Evolutionary conservation across 2,113 vertebrate species (phyloP), one percentile per base, ranked within the genome.

Genomic region (Strix aluco): DNA sequence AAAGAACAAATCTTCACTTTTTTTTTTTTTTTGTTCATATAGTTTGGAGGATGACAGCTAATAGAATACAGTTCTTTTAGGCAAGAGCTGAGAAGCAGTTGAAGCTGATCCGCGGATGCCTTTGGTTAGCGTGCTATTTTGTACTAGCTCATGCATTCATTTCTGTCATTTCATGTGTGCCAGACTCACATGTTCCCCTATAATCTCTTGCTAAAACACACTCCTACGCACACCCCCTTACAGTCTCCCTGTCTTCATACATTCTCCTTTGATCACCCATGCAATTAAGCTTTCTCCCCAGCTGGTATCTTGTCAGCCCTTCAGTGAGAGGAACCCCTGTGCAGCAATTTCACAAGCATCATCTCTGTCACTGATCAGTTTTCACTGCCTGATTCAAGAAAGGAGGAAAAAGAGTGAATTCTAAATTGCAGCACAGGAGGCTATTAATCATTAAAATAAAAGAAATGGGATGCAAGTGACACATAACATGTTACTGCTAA

Each of bases 201-300:
- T 81, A 96, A 92, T 92, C 72, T 92, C 81, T 84, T 55, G 62
- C 93, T 93, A 84, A 95, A 95, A 90, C 63, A 90, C 57, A 85
- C 70, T 93, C 86, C 88, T 36, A 89, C 14, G 6, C 73, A 57
- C 69, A 52, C 34, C 13, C 44, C 34, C 46, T 84, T 90, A 27
- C 54, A 92, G 81, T 75, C 90, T 92, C 27, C 32, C 69, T 84
- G 49, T 55, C 79, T 94, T 61, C 61, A 42, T 59, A 26, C 36
- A 49, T 32, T 83, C 88, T 47, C 59, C 71, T 91, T 95, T 90
- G 82, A 94, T 96, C 87, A 90, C 17, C 27, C 77, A 55, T 96
- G 81, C 67, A 94, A 96, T 96, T 95, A 96, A 81, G 70, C 29
- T 73, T 90, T 79, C 73, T 91, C 57, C 83, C 92, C 80, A 91